Evolutionary conservation across 2,888 invertebrate species (phyloP).

Genomic region (Xylocampa areola): DNA sequence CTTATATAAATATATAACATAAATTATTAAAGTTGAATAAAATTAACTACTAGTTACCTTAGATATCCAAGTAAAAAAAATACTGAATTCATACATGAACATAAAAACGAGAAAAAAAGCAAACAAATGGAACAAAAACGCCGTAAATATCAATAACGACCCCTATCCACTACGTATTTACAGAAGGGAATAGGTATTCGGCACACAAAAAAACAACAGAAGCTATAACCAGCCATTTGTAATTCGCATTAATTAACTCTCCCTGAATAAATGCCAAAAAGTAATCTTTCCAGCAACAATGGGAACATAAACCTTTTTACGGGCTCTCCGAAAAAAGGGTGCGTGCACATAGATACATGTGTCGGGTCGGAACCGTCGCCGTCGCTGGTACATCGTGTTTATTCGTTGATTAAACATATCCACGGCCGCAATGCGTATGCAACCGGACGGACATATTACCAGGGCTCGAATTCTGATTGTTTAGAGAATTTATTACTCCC

Average conservation of each 20-base stretch:
- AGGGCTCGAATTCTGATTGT: constrained; percentile 89
- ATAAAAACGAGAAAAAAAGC: constrained; percentile 12
- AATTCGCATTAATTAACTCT: constrained; percentile 79
- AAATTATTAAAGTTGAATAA: no score
- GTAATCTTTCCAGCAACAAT: constrained; percentile 78
- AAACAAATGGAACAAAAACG: constrained; percentile 26
- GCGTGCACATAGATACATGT: constrained; percentile 73
- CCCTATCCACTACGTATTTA: constrained; percentile 36
- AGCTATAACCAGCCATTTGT: constrained; percentile 68
- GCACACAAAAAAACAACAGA: constrained; percentile 54
- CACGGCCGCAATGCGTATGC: constrained; percentile 88
- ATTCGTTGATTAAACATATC: constrained; percentile 88
- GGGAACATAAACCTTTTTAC: constrained; percentile 79
- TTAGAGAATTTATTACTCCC: constrained; percentile 90
- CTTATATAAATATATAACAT: no score
- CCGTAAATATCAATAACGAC: constrained; percentile 54
- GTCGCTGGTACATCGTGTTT: constrained; percentile 79
- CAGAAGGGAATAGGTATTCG: constrained; percentile 44
- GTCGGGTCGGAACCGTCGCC: constrained; percentile 72
- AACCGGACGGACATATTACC: constrained; percentile 88
- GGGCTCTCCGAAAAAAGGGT: constrained; percentile 66
- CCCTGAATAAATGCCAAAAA: constrained; percentile 76
- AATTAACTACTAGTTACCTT: no score
- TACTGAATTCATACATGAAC: no score
- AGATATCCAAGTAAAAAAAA: constrained; percentile 23